These are phyloP conservation scores for Yponomeuta plumbellus DNA, from an alignment of 2,888 invertebrate species.

Conservation along the genomic window DNA sequence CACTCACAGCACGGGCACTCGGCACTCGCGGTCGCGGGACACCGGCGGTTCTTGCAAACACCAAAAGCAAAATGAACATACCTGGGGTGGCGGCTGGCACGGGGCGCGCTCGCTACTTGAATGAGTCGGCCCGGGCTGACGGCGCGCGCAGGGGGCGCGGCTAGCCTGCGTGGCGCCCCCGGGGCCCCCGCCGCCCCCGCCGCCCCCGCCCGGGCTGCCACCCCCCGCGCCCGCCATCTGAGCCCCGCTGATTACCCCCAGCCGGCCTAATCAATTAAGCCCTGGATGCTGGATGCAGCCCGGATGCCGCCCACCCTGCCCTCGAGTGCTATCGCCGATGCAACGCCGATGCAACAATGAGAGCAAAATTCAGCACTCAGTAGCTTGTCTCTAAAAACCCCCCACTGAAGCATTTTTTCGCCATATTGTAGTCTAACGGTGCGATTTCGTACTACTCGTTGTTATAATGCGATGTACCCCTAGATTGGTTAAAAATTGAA, in stretches of 20 bases:
- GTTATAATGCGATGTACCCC: background rate
- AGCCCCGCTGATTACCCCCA: conserved; percentile 70
- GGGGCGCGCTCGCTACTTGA: conserved; percentile 73
- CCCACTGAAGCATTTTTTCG: background rate
- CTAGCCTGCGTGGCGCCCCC: conserved; percentile 75
- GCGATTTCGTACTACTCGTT: background rate
- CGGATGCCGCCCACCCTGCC: conserved; percentile 28
- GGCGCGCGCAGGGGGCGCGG: conserved; percentile 80
- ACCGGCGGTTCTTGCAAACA: conserved; percentile 62
- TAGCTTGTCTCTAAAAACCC: background rate
- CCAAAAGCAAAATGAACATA: conserved; percentile 75
- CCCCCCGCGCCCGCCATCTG: conserved; percentile 64
- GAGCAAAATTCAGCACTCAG: background rate
- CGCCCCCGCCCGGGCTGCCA: conserved; percentile 36
- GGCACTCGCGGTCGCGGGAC: conserved; percentile 64
- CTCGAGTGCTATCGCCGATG: background rate
- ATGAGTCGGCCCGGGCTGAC: conserved; percentile 71
- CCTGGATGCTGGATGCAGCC: conserved; percentile 59
- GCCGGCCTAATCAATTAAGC: conserved; percentile 72
- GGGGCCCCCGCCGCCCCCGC: conserved; percentile 48
- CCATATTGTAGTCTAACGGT: background rate
- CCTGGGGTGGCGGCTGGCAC: conserved; percentile 73
- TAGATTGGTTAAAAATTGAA: background rate
- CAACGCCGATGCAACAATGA: background rate
- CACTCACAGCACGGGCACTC: conserved; percentile 56